Percentiles rank a stretch among this genome's conserved stretches.
These are phyloP conservation scores for Alfaro cultratus DNA, from an alignment of 2,797 vertebrate genomes.

Conservation along the genomic window DNA sequence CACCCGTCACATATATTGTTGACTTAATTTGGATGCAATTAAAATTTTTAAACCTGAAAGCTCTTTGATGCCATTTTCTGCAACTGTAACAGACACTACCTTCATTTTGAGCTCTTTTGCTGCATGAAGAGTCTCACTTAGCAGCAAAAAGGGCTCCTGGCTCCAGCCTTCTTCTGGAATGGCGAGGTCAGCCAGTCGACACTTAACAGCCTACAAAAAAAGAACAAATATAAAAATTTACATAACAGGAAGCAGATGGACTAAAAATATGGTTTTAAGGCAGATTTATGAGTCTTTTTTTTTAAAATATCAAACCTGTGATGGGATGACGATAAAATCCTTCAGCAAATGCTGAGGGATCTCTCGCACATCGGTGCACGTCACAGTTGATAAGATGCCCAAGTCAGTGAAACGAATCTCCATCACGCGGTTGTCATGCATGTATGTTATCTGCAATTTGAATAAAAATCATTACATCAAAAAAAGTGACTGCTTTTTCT, in stretches of 20 bases:
- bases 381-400: slow-evolving; percentile 86
- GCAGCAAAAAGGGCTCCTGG: slow-evolving; percentile 85
- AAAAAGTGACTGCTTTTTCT: neutral
- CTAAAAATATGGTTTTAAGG: no score
- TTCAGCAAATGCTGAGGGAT: slow-evolving; percentile 84
- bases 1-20: neutral
- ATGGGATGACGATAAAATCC: slow-evolving; percentile 85
- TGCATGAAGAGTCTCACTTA: slow-evolving; percentile 84
- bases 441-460: slow-evolving; percentile 84
- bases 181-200: slow-evolving; percentile 86
- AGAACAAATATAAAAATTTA: neutral
- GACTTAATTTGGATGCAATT: slow-evolving; percentile 8
- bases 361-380: slow-evolving; percentile 91
- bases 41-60: slow-evolving; percentile 11
- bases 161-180: slow-evolving; percentile 87
- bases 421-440: slow-evolving; percentile 87
- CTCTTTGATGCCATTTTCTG: neutral
- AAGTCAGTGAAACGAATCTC: slow-evolving; percentile 90
- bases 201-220: slow-evolving; percentile 85
- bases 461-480: neutral
- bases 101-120: slow-evolving; percentile 88
- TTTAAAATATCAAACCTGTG: slow-evolving; percentile 83
- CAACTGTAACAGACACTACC: slow-evolving; percentile 70
- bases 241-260: neutral
- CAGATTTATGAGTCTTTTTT: neutral